Conservation (phyloP, 1,140 invertebrate species). For the Pissodes strobi region DNA sequence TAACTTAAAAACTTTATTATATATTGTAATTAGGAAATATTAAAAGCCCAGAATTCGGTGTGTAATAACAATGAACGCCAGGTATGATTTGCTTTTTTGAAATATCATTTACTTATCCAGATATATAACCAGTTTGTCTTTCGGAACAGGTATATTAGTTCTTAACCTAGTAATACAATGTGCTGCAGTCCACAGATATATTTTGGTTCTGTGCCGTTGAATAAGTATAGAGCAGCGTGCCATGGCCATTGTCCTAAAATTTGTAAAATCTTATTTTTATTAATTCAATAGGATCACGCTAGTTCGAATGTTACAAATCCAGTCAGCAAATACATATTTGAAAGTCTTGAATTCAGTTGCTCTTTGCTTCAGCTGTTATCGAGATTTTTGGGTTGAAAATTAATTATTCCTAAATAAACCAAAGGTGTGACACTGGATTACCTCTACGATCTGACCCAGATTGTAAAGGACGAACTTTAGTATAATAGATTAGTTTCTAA, state of each 20-base stretch:
- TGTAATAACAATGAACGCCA: too few relatives aligned
- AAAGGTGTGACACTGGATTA: too few relatives aligned
- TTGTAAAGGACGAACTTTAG: too few relatives aligned
- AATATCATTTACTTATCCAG: conserved; percentile 44
- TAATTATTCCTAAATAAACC: too few relatives aligned
- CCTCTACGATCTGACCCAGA: too few relatives aligned
- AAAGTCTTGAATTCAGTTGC: neutral
- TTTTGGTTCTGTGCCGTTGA: conserved; percentile 38
- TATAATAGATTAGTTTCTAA: too few relatives aligned
- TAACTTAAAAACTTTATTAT: too few relatives aligned
- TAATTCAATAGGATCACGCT: neutral
- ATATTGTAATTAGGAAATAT: too few relatives aligned
- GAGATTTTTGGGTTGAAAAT: neutral
- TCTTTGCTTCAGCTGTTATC: neutral
- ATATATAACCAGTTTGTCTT: conserved; percentile 43
- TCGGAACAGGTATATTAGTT: conserved; percentile 34
- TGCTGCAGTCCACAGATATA: conserved; percentile 53
- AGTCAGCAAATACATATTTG: neutral
- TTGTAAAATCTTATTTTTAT: neutral
- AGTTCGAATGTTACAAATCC: too few relatives aligned
- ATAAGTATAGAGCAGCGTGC: conserved; percentile 51
- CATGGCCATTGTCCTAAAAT: conserved; percentile 52
- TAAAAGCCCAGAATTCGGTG: too few relatives aligned
- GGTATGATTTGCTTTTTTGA: too few relatives aligned
- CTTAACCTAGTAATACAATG: conserved; percentile 50